Percentiles rank a stretch among this genome's conserved stretches.
Conservation (phyloP, 2,888 invertebrate genomes). For the Dexiosoma caninum region DNA sequence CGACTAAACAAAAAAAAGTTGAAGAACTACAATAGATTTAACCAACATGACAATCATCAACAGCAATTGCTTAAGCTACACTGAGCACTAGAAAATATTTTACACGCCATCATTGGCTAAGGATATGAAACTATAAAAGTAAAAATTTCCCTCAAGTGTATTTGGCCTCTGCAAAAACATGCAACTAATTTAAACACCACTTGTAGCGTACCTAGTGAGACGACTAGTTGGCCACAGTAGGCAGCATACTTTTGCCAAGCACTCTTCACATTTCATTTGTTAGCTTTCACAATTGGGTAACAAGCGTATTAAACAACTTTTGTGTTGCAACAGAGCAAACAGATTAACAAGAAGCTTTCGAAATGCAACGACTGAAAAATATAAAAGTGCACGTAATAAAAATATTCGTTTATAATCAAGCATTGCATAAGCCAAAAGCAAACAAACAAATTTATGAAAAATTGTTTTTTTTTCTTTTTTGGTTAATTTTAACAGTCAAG, state of each 20-base stretch:
- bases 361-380: not conserved
- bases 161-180: too few relatives aligned
- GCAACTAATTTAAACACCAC: not conserved
- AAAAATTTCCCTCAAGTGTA: not conserved
- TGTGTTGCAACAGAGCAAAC: not conserved
- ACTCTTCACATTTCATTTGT: constrained; percentile 23
- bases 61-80: not conserved
- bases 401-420: not conserved
- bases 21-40: not conserved
- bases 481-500: constrained; percentile 7
- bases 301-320: constrained; percentile 25
- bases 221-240: not conserved
- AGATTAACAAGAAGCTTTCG: not conserved
- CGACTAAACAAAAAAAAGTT: not conserved
- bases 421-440: not conserved
- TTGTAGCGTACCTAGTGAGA: not conserved
- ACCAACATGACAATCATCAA: constrained; percentile 10
- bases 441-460: not conserved
- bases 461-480: not conserved
- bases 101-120: not conserved
- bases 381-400: not conserved
- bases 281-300: constrained; percentile 41
- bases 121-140: not conserved
- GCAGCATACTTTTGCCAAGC: not conserved
- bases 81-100: not conserved